phyloP scores from a whole-genome alignment of 2,888 invertebrate genomes.

The Eilema sororculum region DNA sequence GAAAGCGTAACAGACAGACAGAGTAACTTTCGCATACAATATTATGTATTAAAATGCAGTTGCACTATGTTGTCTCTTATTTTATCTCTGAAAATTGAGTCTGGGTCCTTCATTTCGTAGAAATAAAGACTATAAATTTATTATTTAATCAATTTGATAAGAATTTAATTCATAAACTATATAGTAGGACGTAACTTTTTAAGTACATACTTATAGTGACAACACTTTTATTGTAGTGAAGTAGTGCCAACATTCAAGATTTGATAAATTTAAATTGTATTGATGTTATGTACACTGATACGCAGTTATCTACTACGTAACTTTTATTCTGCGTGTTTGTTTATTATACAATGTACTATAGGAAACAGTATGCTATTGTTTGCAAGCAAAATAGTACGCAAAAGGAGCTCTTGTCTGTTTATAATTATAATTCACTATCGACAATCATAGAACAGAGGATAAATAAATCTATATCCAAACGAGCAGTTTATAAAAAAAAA shows the following conservation, averaged over 20 bases:
- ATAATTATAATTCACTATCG: background rate
- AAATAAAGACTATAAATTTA: too few relatives aligned
- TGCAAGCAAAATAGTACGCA: background rate
- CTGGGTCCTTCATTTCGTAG: too few relatives aligned
- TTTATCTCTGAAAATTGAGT: too few relatives aligned
- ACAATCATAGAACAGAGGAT: background rate
- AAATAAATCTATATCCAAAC: background rate
- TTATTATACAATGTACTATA: constrained; percentile 3
- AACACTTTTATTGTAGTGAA: background rate
- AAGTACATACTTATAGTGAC: background rate
- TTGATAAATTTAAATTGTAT: constrained; percentile 1
- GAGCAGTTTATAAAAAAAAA: background rate
- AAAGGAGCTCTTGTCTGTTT: background rate
- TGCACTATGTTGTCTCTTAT: too few relatives aligned
- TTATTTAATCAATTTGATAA: too few relatives aligned
- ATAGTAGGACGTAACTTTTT: background rate
- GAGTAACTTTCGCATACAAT: too few relatives aligned
- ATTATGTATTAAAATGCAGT: too few relatives aligned
- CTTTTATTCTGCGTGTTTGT: constrained; percentile 3
- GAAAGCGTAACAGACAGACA: too few relatives aligned
- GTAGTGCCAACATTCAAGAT: constrained; percentile 1
- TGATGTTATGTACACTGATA: background rate
- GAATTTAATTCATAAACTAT: background rate
- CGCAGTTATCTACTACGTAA: background rate
- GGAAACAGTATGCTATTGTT: background rate